Conservation (phyloP, 2,113 vertebrate species). For the Myotis lucifugus region DNA sequence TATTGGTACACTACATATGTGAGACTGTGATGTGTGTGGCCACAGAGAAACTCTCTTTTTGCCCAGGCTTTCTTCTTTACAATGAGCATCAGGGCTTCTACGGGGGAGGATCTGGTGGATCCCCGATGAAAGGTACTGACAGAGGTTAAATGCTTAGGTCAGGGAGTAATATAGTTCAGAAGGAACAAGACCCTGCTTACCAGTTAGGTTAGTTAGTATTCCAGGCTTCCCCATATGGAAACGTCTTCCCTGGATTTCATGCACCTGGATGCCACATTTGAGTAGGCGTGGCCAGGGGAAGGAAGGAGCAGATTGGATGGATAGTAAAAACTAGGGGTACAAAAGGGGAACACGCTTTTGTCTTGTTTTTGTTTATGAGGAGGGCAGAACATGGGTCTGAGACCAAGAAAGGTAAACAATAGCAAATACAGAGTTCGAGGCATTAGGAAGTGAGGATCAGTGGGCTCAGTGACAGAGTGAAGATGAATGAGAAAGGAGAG, state of each 20-base stretch:
- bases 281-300: neutral
- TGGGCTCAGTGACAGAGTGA: neutral
- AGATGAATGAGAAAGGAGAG: neutral
- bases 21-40: neutral
- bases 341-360: neutral
- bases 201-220: neutral
- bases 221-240: neutral
- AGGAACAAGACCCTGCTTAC: neutral
- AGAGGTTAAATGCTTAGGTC: constrained; percentile 21
- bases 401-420: neutral
- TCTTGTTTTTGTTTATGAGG: neutral
- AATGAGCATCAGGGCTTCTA: neutral
- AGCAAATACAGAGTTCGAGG: neutral
- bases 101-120: neutral
- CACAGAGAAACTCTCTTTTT: neutral
- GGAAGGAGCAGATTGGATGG: neutral
- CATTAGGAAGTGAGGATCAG: neutral
- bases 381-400: neutral
- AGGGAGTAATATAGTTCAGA: neutral
- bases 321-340: neutral
- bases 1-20: neutral
- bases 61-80: neutral
- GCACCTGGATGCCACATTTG: neutral
- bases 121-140: neutral
- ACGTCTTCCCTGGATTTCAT: constrained; percentile 12